Evolutionary conservation across 2,797 vertebrate genomes (phyloP).

Genomic region (Lagocephalus sceleratus): DNA sequence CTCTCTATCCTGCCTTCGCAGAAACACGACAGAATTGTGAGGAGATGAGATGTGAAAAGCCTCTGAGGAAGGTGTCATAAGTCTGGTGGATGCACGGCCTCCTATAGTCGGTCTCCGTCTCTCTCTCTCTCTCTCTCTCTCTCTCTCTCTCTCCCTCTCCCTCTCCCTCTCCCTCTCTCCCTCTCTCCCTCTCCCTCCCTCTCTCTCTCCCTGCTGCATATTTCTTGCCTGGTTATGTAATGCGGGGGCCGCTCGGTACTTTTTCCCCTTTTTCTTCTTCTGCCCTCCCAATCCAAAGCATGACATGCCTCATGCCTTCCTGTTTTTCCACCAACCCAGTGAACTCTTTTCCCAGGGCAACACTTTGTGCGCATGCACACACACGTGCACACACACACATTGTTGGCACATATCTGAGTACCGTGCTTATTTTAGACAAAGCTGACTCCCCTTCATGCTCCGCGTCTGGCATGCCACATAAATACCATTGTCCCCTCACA

Average conservation of each 20-base stretch:
- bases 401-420: conserved; percentile 32
- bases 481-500: conserved; percentile 24
- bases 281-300: conserved; percentile 58
- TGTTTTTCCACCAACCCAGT: conserved; percentile 74
- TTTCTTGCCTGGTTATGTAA: conserved; percentile 67
- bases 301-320: conserved; percentile 69
- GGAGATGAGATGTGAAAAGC: conserved; percentile 54
- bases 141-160: not conserved
- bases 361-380: conserved; percentile 32
- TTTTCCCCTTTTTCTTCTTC: conserved; percentile 29
- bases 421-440: conserved; percentile 53
- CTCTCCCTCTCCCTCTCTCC: conserved; percentile 9
- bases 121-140: conserved; percentile 4
- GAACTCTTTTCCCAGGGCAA: conserved; percentile 68
- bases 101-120: conserved; percentile 31
- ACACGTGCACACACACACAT: conserved; percentile 9
- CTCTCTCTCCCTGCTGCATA: conserved; percentile 35
- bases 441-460: conserved; percentile 28
- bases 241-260: conserved; percentile 45
- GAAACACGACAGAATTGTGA: conserved; percentile 30
- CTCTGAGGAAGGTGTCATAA: conserved; percentile 57
- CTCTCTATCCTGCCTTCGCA: not conserved
- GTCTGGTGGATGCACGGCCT: conserved; percentile 38
- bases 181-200: conserved; percentile 18
- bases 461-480: conserved; percentile 32